A percentile compares a stretch with the other conserved stretches of the same genome.
Conservation (phyloP, 2,888 invertebrate species). For the Thecophora atra region DNA sequence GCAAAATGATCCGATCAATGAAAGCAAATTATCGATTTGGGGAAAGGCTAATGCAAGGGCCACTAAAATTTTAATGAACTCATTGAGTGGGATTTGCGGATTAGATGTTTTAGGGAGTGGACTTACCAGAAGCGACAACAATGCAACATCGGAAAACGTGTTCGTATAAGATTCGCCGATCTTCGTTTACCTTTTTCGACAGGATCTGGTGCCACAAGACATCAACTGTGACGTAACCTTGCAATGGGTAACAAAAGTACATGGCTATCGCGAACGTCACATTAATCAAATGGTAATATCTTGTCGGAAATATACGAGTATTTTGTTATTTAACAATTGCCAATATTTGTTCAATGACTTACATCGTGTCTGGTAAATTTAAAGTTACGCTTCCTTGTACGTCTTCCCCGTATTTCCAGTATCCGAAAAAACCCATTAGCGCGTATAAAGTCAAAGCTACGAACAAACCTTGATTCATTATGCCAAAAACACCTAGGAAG, state of each 20-base stretch:
- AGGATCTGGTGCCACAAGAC: constrained; percentile 78
- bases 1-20: constrained; percentile 89
- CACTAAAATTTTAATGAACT: constrained; percentile 45
- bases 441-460: constrained; percentile 84
- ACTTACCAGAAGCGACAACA: constrained; percentile 72
- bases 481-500: constrained; percentile 87
- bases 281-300: constrained; percentile 79
- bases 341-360: constrained; percentile 57
- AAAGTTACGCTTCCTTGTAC: constrained; percentile 85
- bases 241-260: constrained; percentile 91
- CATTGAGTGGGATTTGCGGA: background rate
- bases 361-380: constrained; percentile 81
- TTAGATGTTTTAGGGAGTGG: background rate
- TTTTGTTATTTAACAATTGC: background rate
- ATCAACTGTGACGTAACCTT: constrained; percentile 95
- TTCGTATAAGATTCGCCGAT: constrained; percentile 65
- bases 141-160: constrained; percentile 76
- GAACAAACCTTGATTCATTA: constrained; percentile 85
- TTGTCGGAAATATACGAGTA: constrained; percentile 61
- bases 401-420: constrained; percentile 79
- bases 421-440: constrained; percentile 90
- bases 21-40: constrained; percentile 86
- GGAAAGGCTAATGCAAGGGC: constrained; percentile 88
- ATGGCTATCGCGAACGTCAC: constrained; percentile 84
- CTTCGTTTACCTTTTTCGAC: constrained; percentile 40